Base-by-base conservation (phyloP, 2,888 invertebrate species). In the Rotaria socialis region DNA sequence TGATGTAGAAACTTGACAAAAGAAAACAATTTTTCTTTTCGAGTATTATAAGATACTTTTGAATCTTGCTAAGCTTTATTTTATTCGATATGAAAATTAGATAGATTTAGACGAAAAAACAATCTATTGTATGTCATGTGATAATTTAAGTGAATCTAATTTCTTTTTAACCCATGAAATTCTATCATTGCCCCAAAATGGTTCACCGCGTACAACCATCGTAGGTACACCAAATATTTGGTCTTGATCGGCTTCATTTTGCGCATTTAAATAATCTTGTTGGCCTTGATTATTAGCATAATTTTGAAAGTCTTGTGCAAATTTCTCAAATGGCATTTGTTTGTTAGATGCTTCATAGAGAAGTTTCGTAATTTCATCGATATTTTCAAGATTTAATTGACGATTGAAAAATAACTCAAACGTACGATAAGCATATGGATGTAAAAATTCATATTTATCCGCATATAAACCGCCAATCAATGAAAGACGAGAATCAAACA, bases 401-500 rank as follows among this genome's bases (percentile, higher is more conserved):
- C 80, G 43, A n/a, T 80, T 80, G 14, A 80, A 80, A 24, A 80
- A 80, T 2, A 43, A 47, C n/a, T 80, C 41, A 80, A 80, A 80
- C 11, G n/a, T n/a, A 19, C 8, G 24, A 24, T n/a, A 2, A n/a
- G 80, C 43, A 47, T 41, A 80, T 11, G 8, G 4, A 43, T 1
- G 47, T 47, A 80, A 80, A n/a, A 80, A 43, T 2, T 47, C 7
- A 80, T 80, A 24, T 80, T 80, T 43, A 80, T 43, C 80, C 22
- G 80, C 80, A 80, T 80, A 80, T 80, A 80, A 80, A 80, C 80
- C 80, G 11, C 19, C 43, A 47, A 80, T 80, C n/a, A 80, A n/a
- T 80, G 80, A 80, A 24, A 80, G 47, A 80, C n/a, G 47, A 24
- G 80, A 80, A 80, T 80, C 41, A n/a, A 80, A 80, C n/a, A 80